Evolutionary conservation across 2,888 invertebrate genomes (phyloP), one percentile per base, ranked within the genome.

Genomic region (Limnephilus auricula): DNA sequence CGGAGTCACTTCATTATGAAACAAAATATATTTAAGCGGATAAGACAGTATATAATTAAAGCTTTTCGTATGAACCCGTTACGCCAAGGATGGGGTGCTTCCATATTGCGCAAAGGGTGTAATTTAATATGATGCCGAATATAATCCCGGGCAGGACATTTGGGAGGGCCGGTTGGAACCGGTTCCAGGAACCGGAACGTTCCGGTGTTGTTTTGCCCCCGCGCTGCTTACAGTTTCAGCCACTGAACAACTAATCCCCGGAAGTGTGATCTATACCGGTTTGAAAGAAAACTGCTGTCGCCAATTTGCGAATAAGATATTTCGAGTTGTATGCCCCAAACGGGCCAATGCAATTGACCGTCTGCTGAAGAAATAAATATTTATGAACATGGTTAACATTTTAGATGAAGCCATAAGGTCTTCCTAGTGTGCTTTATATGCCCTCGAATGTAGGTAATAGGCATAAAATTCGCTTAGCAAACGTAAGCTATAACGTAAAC

Each of bases 51-150:
- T 65, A 87, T 87, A 87, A 87, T 87, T 87, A 65, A 87, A 87
- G 87, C 31, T 87, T 87, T 87, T 87, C 87, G 87, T 65, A 65
- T 87, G 87, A 87, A 87, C 87, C 87, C 87, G 65, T 87, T 87
- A 87, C 13, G 50, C 50, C 32, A 65, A 30, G 87, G 65, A 87
- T 65, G 87, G 87, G 87, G 65, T 30, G 87, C 87, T 87, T 87
- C 87, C 87, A 87, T 87, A 65, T 87, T 87, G 87, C 87, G 87
- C 87, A 87, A 87, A 87, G 87, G 87, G 87, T 87, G 87, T 87
- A 87, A 87, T 87, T 65, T 87, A 87, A 87, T 87, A 87, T 87
- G 87, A 87, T 87, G 65, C 87, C 65, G 31, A 87, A 87, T 85
- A 30, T 87, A 87, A 87, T 87, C 87, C 87, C 87, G 87, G 87